Conservation (phyloP, 2,888 invertebrate genomes). For the Diadegma fenestrale region DNA sequence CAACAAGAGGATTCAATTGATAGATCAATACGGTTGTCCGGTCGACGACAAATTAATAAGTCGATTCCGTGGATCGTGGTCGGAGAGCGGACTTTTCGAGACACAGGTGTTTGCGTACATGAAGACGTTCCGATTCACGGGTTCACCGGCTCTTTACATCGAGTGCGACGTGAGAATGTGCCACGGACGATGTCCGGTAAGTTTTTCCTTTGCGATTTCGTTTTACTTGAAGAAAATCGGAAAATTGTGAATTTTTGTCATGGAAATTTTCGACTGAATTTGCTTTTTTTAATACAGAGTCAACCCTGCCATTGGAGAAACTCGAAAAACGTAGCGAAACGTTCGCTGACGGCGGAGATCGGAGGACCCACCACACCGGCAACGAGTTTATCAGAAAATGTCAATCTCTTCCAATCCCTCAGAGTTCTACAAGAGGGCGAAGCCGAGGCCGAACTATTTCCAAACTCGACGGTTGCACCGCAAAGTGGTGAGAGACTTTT, state of each 20-base stretch:
- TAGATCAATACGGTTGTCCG: conserved; percentile 97
- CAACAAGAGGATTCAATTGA: conserved; percentile 95
- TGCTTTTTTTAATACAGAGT: conserved; percentile 86
- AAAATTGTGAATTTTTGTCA: neutral
- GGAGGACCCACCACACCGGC: conserved; percentile 84
- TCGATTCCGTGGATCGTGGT: conserved; percentile 97
- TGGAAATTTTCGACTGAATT: neutral
- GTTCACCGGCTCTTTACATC: conserved; percentile 96
- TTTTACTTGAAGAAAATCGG: neutral
- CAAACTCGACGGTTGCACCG: conserved; percentile 80
- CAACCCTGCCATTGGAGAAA: conserved; percentile 98
- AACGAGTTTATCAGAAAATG: conserved; percentile 91
- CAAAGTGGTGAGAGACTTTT: conserved; percentile 76
- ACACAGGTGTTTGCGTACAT: conserved; percentile 97
- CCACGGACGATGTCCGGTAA: conserved; percentile 96
- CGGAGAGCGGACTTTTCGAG: conserved; percentile 95
- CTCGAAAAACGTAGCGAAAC: conserved; percentile 92
- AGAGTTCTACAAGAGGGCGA: conserved; percentile 95
- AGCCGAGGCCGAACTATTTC: conserved; percentile 87
- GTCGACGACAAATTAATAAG: conserved; percentile 97
- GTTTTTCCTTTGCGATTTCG: conserved; percentile 76
- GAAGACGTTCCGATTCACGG: conserved; percentile 97
- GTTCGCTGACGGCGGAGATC: conserved; percentile 87
- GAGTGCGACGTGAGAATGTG: conserved; percentile 98
- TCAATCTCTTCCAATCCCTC: conserved; percentile 95